Evolutionary conservation across 2,113 vertebrate genomes (phyloP), one percentile per base, ranked within the genome.

Genomic region (Mungos mungo): DNA sequence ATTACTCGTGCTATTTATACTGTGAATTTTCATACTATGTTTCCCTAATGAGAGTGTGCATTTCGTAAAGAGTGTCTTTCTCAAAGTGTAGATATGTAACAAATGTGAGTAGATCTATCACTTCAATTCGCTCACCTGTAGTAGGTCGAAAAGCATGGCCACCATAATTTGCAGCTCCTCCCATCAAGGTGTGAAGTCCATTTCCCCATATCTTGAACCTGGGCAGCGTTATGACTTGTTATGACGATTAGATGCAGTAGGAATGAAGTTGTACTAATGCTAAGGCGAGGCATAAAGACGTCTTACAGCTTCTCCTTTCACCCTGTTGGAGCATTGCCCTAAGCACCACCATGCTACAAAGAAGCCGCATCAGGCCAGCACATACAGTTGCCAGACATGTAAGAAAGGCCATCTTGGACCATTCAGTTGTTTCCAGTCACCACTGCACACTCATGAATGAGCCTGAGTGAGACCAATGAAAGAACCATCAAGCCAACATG

Each of bases 1-100:
- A 38, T 41, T 41, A 94, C 10, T 66, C 38, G 5, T 77, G 57
- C 50, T 29, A 91, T 57, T 79, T 66, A 72, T 66, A 76, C 33
- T 88, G 33, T 27, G 2, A 95, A 27, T 63, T 57, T 96, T 96
- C 74, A 95, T 12, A 79, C 77, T 79, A 63, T 86, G 60, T 60
- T 50, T 79, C 69, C 52, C 12, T 68, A 83, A 5, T 52, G n/a
- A 79, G 41, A 71, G 19, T n/a, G 11, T 68, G 66, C 66, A 13
- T 68, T 90, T 89, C 60, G 92, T 66, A 93, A 79, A 63, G 69
- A 54, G 5, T 68, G 3, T 66, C 63, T 79, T 88, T 91, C 50
- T 84, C n/a, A 94, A 80, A 90, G 21, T 65, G 13, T 63, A 84
- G 31, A 65, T 71, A 83, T 27, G n/a, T 52, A 80, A 63, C 25